Evolutionary conservation across 2,888 invertebrate genomes (phyloP).

Genomic region (Polyommatus icarus): DNA sequence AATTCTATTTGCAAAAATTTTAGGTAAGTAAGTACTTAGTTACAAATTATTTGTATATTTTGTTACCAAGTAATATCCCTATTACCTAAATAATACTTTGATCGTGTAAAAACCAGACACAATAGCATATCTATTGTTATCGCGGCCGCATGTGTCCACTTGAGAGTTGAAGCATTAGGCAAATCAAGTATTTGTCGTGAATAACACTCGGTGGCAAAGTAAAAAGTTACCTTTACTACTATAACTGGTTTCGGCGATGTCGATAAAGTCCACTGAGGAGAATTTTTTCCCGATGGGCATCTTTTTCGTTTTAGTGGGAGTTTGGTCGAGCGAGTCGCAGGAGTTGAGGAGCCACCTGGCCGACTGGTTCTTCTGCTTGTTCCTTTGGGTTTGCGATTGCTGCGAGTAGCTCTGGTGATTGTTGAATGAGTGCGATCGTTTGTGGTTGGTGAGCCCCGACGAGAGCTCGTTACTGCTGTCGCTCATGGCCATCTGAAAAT

Average conservation of each 20-base stretch:
- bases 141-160: no score
- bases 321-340: slow-evolving; percentile 75
- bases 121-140: no score
- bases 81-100: no score
- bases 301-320: slow-evolving; percentile 67
- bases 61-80: no score
- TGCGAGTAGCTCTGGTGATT: slow-evolving; percentile 86
- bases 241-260: slow-evolving; percentile 78
- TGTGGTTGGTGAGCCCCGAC: slow-evolving; percentile 82
- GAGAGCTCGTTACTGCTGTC: slow-evolving; percentile 77
- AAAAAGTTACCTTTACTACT: slow-evolving; percentile 73
- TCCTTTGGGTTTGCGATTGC: slow-evolving; percentile 80
- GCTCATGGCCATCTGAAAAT: slow-evolving; percentile 83
- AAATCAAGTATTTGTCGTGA: no score
- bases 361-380: slow-evolving; percentile 82
- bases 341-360: slow-evolving; percentile 75
- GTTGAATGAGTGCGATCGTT: slow-evolving; percentile 85
- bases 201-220: not conserved
- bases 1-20: no score
- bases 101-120: no score
- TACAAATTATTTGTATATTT: no score
- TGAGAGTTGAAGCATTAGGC: no score
- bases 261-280: slow-evolving; percentile 78
- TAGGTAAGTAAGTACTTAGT: no score
- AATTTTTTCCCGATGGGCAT: slow-evolving; percentile 81